Evolutionary conservation across 2,888 invertebrate species (phyloP).

Genomic region (Enchytraeus crypticus): DNA sequence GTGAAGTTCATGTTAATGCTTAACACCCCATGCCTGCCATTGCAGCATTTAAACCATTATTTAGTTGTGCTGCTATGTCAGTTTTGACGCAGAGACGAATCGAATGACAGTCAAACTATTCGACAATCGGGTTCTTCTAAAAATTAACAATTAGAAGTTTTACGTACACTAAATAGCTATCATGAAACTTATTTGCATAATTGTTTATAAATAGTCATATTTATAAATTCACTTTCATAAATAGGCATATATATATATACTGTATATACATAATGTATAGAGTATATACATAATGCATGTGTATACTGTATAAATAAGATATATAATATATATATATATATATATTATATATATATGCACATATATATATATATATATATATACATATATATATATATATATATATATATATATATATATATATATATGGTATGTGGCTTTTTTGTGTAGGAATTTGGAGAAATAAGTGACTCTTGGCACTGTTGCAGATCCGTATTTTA

Average conservation of each 20-base stretch:
- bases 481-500: neutral
- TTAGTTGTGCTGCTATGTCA: too few species aligned
- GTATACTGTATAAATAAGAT: too few species aligned
- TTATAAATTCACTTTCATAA: neutral
- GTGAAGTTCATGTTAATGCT: too few species aligned
- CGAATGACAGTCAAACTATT: neutral
- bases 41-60: neutral
- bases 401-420: neutral
- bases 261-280: neutral
- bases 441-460: neutral
- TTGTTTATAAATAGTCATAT: neutral
- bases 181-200: too few species aligned
- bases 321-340: too few species aligned
- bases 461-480: neutral
- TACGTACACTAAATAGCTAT: neutral
- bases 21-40: too few species aligned
- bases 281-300: neutral
- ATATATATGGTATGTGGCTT: too few species aligned
- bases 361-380: slow-evolving; percentile 7
- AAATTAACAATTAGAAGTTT: neutral
- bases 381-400: neutral
- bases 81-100: too few species aligned
- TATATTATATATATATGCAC: slow-evolving; percentile 1
- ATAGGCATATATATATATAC: neutral
- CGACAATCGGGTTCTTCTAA: neutral